Base-by-base conservation (phyloP, 30 jellyfish, hydroid and myxozoan genomes). In the Aurelia aurita complex sp. Pacific region DNA sequence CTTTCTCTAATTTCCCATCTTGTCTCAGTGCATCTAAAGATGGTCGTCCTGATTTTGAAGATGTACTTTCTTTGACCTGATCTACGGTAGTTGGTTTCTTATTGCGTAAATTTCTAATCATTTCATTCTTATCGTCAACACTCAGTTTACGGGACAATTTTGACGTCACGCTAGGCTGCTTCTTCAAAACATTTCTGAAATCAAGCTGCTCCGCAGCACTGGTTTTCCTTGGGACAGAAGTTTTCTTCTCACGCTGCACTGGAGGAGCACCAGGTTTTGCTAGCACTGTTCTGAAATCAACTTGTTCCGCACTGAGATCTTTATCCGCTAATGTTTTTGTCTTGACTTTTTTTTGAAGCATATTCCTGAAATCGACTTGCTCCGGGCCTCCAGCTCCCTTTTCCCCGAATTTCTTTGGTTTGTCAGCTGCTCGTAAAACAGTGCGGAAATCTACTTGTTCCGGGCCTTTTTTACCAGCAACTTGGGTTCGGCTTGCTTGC, bases 371-470 rank as follows among this genome's bases (percentile, higher is more conserved):
- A 78, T 92, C 98, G 43, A 92, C 97, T 35, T 92, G 98, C 85
- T 87, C 98, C 17, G 89, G 95, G 10, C 80, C 83, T 16, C 91
- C 84, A 64, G 86, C 83, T 1, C 80, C 52, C 61, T 76, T 74
- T 51, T 75, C 86, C 1, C 88, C 90, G 0, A 52, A 10, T 14
- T 53, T 51, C 73, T 81, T 89, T 1, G 90, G 83, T 63, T 79
- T 89, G 68, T 81, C 96, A 13, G 88, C 53, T 62, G 85, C 33
- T 40, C 92, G 92, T 42, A 94, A 67, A 19, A 88, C 90, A 1
- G 91, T 78, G 29, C 99, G 85, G 78, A 94, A 94, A 77, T 94
- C 99, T 3, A 94, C 99, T 75, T 94, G 99, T 77, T 94, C 99
- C 7, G 89, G 73, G 16, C 97, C 96, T 64, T 64, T 83, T n/a